phyloP scores from a whole-genome alignment of 1,140 invertebrate genomes.

The Sipha flava region DNA sequence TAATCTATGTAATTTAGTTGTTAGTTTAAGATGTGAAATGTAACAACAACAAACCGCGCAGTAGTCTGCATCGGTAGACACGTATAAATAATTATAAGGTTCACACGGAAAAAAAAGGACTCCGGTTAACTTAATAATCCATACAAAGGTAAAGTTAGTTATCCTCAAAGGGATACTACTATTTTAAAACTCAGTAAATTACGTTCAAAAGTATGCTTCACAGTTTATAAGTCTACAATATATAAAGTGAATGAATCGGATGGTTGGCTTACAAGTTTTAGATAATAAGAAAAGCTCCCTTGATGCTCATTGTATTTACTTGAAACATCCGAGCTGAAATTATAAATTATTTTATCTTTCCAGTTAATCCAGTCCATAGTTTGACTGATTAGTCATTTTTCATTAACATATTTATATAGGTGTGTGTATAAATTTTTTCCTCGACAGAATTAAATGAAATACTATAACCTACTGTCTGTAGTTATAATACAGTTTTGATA shows the following conservation, averaged over 20 bases:
- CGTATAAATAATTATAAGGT: conserved; percentile 8
- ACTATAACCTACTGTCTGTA: too few species aligned
- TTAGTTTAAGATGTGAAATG: too few species aligned
- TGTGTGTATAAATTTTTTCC: too few species aligned
- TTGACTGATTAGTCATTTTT: too few species aligned
- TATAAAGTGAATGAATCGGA: not conserved
- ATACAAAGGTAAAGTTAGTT: conserved; percentile 3
- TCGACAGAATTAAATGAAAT: too few species aligned
- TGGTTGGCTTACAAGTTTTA: not conserved
- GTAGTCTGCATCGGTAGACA: too few species aligned
- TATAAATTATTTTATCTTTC: too few species aligned
- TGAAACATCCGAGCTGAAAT: not conserved
- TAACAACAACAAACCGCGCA: too few species aligned
- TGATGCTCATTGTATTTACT: not conserved
- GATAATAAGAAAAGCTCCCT: not conserved
- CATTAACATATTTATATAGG: too few species aligned
- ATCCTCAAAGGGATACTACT: not conserved
- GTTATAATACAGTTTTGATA: too few species aligned
- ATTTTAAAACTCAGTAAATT: conserved; percentile 16
- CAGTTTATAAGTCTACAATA: not conserved
- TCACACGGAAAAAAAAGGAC: not conserved
- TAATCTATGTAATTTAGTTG: too few species aligned
- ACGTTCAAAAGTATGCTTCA: not conserved
- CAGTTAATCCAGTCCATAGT: too few species aligned
- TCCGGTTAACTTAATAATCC: conserved; percentile 12